A percentile compares a stretch with the other conserved stretches of the same genome.
Evolutionary conservation across 2,888 invertebrate genomes (phyloP).

Genomic region (Cartodere bifasciata): DNA sequence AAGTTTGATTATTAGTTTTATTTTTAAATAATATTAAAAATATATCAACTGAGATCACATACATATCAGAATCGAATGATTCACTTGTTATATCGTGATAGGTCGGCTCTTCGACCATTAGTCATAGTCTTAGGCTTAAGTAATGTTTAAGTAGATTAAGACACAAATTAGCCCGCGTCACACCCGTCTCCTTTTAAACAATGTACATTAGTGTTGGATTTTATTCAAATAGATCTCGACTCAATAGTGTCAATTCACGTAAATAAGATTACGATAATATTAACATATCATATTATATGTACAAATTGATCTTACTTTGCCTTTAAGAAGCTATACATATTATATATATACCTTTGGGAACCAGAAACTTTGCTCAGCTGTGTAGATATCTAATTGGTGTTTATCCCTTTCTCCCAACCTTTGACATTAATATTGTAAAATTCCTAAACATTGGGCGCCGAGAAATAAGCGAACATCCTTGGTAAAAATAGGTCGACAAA

Average conservation of each 20-base stretch:
- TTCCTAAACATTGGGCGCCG: too few relatives aligned
- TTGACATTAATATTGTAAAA: too few relatives aligned
- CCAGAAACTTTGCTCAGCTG: conserved; percentile 34
- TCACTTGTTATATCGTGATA: conserved; percentile 33
- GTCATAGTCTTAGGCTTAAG: conserved; percentile 15
- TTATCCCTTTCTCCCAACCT: too few relatives aligned
- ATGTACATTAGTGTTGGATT: conserved; percentile 28
- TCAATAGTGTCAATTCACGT: conserved; percentile 31
- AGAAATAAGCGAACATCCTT: too few relatives aligned
- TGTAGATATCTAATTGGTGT: conserved; percentile 22
- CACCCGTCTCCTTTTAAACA: conserved; percentile 20
- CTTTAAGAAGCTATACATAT: too few relatives aligned
- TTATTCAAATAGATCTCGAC: conserved; percentile 31
- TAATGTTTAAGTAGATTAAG: conserved; percentile 18
- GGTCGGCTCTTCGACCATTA: conserved; percentile 25
- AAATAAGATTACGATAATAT: conserved; percentile 20
- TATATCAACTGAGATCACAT: conserved; percentile 38
- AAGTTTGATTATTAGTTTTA: conserved; percentile 2
- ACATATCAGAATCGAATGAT: conserved; percentile 37
- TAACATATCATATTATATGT: conserved; percentile 20
- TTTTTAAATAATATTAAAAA: conserved; percentile 12
- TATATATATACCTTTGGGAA: conserved; percentile 34
- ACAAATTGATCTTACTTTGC: conserved; percentile 26
- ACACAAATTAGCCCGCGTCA: conserved; percentile 28
- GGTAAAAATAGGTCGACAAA: too few relatives aligned